Evolutionary conservation across 92 coral and sea anemone species (phyloP), one percentile per base, ranked within the genome.

Genomic region (Phymanthus crucifer): DNA sequence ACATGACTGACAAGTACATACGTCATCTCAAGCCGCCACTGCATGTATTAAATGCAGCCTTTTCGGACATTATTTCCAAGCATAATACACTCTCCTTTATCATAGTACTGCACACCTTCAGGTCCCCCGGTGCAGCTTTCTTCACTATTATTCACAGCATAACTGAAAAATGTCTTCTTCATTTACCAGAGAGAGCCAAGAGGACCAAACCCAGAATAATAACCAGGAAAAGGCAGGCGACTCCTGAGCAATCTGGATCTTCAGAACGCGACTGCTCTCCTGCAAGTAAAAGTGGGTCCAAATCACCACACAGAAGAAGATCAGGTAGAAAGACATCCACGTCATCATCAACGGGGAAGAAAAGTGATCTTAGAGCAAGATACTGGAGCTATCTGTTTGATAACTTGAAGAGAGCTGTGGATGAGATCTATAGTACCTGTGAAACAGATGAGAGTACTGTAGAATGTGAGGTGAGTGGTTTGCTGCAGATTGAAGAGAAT

Each of bases 341-440:
- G n/a, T n/a, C n/a, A 17, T 87, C 92, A 45, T 95, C 93, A 57
- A 88, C 93, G 0, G 93, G 93, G 70, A 93, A 89, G 78, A 95
- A 93, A 75, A 91, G 90, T 61, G 99, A 95, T 32, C 89, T 95
- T 32, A 86, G 99, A 48, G 99, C 99, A 1, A 85, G 99, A 21
- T 95, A 95, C 74, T 95, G 99, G 99, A 93, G 96, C 46, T 95
- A 95, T 83, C 74, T 95, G 83, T 95, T 95, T 89, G 99, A 95
- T 76, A 95, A 95, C 76, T 86, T 95, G 32, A 95, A 89, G 84
- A 87, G 99, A 58, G 99, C 99, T 19, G 99, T 95, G 31, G 99
- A 95, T 87, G 99, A 95, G 75, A 95, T 95, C 52, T 95, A 95
- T 71, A 90, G 96, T 76, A 95, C 99, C 1, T 95, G 99, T 75